These are phyloP conservation scores for Stomatorhinus walkeri DNA, from an alignment of 2,797 vertebrate species.

Conservation along the genomic window DNA sequence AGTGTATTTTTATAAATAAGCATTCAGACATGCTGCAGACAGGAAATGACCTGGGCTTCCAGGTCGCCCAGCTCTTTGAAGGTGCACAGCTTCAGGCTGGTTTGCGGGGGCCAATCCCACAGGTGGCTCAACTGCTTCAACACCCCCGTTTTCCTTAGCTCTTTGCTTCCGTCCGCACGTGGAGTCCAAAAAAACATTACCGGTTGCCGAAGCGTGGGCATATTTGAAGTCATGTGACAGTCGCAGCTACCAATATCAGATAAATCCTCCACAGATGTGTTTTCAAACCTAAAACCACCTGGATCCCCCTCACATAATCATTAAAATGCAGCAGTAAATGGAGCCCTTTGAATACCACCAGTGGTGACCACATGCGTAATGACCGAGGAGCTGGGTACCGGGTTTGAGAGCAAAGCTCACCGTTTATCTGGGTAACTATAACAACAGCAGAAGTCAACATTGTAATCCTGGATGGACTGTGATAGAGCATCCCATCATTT, in stretches of 20 bases:
- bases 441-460: not conserved
- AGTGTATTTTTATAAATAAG: not conserved
- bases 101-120: not conserved
- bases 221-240: not conserved
- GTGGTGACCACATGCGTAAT: not conserved
- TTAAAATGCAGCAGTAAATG: constrained; percentile 7
- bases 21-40: not conserved
- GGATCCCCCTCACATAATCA: constrained; percentile 1
- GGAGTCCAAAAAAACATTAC: not conserved
- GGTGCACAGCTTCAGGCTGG: not conserved
- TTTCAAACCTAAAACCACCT: not conserved
- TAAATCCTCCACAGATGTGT: not conserved
- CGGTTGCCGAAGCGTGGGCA: not conserved
- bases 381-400: not conserved
- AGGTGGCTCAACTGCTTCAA: not conserved
- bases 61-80: not conserved
- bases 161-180: not conserved
- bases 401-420: not conserved
- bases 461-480: not conserved
- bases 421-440: not conserved
- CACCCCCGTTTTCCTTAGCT: not conserved
- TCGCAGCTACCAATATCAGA: not conserved
- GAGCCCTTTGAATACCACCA: not conserved
- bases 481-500: not conserved
- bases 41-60: not conserved